Conservation (phyloP, 2,888 invertebrate species). For the Allophyes oxyacanthae region DNA sequence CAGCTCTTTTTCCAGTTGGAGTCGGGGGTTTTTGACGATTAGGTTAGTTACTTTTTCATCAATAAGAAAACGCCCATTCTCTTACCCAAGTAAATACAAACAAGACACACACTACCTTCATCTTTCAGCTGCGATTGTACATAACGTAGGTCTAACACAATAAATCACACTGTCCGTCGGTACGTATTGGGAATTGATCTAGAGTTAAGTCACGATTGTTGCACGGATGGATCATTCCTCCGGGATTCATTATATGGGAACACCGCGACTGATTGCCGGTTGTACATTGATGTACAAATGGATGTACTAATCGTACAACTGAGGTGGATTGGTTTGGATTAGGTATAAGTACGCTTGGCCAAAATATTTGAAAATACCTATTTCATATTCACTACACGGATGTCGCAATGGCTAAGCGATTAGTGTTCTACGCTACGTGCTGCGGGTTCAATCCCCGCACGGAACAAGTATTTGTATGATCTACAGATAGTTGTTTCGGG, state of each 20-base stretch:
- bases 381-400: no score
- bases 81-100: constrained; percentile 4
- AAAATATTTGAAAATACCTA: no score
- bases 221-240: constrained; percentile 78
- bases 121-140: constrained; percentile 10
- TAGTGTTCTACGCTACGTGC: no score
- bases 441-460: no score
- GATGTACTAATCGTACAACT: constrained; percentile 14
- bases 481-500: no score
- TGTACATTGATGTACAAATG: constrained; percentile 45
- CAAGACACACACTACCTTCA: constrained; percentile 23
- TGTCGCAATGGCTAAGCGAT: no score
- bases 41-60: no score
- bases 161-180: constrained; percentile 69
- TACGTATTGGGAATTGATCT: constrained; percentile 84
- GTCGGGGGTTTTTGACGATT: no score
- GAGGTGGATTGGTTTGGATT: constrained; percentile 12
- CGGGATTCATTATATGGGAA: constrained; percentile 86
- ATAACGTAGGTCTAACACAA: constrained; percentile 60
- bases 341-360: no score
- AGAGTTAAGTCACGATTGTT: constrained; percentile 87
- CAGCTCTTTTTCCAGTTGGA: no score
- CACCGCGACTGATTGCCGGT: constrained; percentile 78
- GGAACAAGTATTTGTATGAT: no score
- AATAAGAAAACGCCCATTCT: background rate